Conservation (phyloP, 2,797 vertebrate species). For the Oceanodroma leucorhoa region DNA sequence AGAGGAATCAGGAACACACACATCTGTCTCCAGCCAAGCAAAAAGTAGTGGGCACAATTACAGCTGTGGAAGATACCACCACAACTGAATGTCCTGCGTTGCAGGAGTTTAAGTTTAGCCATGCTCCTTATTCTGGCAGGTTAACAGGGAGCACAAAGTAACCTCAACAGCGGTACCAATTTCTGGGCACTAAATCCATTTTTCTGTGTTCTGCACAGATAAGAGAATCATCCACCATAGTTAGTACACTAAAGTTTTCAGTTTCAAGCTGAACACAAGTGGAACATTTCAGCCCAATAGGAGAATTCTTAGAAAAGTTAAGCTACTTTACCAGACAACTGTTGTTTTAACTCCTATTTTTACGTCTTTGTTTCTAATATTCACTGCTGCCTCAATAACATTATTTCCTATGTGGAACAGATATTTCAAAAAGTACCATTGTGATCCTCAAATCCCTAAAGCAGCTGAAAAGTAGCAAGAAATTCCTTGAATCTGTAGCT, state of each 20-base stretch:
- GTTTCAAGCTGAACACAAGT: background rate
- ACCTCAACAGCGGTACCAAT: background rate
- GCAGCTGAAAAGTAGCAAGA: background rate
- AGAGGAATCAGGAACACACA: background rate
- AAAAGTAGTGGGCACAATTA: background rate
- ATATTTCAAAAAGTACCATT: background rate
- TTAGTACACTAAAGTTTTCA: background rate
- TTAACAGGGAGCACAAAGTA: background rate
- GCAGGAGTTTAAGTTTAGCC: background rate
- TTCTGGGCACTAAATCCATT: background rate
- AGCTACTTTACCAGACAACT: background rate
- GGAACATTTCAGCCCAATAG: background rate
- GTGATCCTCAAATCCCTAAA: background rate
- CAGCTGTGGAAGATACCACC: background rate
- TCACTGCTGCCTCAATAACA: background rate
- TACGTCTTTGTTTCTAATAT: background rate
- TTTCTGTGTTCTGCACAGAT: background rate
- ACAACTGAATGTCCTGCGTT: background rate
- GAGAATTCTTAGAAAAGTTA: background rate
- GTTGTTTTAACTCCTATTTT: background rate
- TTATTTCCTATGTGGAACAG: background rate
- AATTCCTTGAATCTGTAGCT: background rate
- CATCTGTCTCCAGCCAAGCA: background rate
- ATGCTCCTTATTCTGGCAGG: background rate
- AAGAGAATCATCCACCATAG: background rate